Conservation (phyloP, 2,113 vertebrate species). For the Paramisgurnus dabryanus region DNA sequence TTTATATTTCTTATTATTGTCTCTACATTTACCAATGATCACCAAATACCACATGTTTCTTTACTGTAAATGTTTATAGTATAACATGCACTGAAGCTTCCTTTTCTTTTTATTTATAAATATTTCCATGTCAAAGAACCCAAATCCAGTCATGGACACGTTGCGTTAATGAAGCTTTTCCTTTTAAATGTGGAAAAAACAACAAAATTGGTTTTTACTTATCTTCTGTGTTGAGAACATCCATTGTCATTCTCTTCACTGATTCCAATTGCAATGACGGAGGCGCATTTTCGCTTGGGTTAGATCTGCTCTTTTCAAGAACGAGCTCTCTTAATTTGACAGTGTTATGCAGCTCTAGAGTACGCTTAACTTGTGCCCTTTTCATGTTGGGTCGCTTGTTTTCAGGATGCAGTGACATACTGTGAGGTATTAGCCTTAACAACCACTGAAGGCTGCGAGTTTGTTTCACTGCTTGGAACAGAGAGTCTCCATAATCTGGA, state of each 20-base stretch:
- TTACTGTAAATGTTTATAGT: no score
- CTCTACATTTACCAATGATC: no score
- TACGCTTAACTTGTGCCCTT: slow-evolving; percentile 19
- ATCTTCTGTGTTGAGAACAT: background rate
- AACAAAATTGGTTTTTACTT: no score
- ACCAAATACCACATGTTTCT: no score
- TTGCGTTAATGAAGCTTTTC: no score
- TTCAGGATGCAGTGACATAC: slow-evolving; percentile 23
- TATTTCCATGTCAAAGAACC: no score
- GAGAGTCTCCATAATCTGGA: slow-evolving; percentile 27
- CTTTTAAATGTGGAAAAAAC: no score
- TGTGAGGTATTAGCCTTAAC: slow-evolving; percentile 11
- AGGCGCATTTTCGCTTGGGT: background rate
- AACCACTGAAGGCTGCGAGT: slow-evolving; percentile 8
- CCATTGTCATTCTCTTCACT: background rate
- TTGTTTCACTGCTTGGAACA: slow-evolving; percentile 26
- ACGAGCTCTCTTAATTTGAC: background rate
- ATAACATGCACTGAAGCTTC: no score
- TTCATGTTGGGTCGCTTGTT: slow-evolving; percentile 24
- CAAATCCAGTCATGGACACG: no score
- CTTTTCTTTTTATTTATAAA: no score
- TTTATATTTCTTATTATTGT: no score
- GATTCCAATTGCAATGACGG: background rate
- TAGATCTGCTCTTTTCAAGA: slow-evolving; percentile 2
- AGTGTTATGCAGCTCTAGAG: background rate